Conservation (phyloP, 2,797 vertebrate species). For the Microctenopoma stevenorrisi region DNA sequence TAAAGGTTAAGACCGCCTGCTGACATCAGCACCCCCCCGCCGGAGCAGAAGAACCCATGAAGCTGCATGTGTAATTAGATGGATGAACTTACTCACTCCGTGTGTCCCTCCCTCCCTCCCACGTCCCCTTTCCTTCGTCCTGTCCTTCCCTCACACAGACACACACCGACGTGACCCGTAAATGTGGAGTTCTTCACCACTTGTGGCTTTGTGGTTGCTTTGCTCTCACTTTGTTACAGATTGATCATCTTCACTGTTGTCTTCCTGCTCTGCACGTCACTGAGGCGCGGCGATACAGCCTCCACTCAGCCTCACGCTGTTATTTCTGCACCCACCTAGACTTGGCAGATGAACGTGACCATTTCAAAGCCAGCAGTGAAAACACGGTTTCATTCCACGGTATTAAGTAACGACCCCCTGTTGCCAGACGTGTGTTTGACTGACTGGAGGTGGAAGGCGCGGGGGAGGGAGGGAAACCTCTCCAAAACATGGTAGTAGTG, state of each 20-base stretch:
- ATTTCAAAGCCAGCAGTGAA: slow-evolving; percentile 62
- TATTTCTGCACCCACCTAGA: slow-evolving; percentile 60
- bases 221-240: slow-evolving; percentile 41
- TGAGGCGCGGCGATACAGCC: slow-evolving; percentile 47
- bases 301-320: slow-evolving; percentile 50
- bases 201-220: slow-evolving; percentile 45
- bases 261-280: slow-evolving; percentile 60
- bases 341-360: slow-evolving; percentile 69
- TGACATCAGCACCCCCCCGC: slow-evolving; percentile 82
- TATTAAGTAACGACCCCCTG: slow-evolving; percentile 51
- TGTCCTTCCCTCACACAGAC: background rate
- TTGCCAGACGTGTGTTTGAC: slow-evolving; percentile 26
- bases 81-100: slow-evolving; percentile 68
- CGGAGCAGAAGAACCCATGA: slow-evolving; percentile 61
- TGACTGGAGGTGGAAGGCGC: slow-evolving; percentile 8
- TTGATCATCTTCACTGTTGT: slow-evolving; percentile 21
- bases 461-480: slow-evolving; percentile 8
- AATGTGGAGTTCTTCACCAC: slow-evolving; percentile 39
- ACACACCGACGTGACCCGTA: slow-evolving; percentile 24
- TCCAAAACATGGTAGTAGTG: slow-evolving; percentile 63
- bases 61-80: slow-evolving; percentile 71
- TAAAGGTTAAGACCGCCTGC: slow-evolving; percentile 66
- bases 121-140: background rate
- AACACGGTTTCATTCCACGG: slow-evolving; percentile 38
- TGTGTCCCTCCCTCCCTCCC: slow-evolving; percentile 9